Base-by-base conservation (phyloP, 1,140 invertebrate genomes). In the Sitophilus oryzae region DNA sequence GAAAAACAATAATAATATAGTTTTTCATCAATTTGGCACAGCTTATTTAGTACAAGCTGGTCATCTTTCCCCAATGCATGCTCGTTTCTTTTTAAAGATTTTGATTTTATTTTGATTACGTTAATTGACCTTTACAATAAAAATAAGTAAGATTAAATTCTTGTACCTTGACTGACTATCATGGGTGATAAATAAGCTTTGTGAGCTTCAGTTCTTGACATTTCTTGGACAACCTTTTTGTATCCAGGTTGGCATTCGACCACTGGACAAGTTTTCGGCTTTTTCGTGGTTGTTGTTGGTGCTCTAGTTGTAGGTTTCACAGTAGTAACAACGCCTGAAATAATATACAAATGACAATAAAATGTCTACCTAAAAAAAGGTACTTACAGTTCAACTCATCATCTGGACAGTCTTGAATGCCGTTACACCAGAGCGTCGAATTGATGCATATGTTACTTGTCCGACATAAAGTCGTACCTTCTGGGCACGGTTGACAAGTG, bases 381-480 rank as follows among this genome's bases (percentile, higher is more conserved):
- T 16, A 56, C 45, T 41, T 64, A 66, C 89, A 93, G 50, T 82
- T 73, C 2, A 74, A 70, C 71, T 94, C 91, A 72, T 94, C 91
- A 71, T 91, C 88, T 2, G 82, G 81, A 69, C 91, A 94, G 66
- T 94, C 84, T 57, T 82, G 76, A 0, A 91, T 71, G 0, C 89
- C 89, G 68, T 94, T 82, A 71, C 91, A 94, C 85, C 88, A 90
- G 0, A 76, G 71, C 1, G 77, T 72, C 50, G 80, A 74, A 1
- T 83, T 74, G 5, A 94, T 80, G 63, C 91, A 94, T 40, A 84
- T 72, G 35, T 84, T 81, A 63, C 80, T 88, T 0, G 84, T 85
- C 0, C 82, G 83, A 64, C 91, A 94, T 15, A 88, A 73, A 38
- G 73, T 74, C 9, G 81, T 81, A 14, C 77, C 78, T 9, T 64